Percentiles rank a stretch among this genome's conserved stretches.
These are phyloP conservation scores for Syrrhaptes paradoxus DNA, from an alignment of 2,113 vertebrate species.

Conservation along the genomic window DNA sequence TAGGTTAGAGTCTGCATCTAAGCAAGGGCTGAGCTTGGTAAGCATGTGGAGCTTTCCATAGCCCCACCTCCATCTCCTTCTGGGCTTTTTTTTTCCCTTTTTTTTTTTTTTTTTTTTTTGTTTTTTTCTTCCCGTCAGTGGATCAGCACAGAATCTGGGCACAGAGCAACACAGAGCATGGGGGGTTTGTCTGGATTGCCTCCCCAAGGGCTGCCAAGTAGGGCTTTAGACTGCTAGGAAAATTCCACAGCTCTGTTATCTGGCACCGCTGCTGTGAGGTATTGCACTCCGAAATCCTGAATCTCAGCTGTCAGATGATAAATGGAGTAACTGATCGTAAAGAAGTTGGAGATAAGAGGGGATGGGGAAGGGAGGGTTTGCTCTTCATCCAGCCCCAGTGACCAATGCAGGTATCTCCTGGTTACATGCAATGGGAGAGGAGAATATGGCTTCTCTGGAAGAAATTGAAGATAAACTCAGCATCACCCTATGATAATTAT, in stretches of 20 bases:
- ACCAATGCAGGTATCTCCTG: not conserved
- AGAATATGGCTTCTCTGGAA: not conserved
- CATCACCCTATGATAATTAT: not conserved
- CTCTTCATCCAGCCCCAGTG: not conserved
- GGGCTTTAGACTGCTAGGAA: not conserved
- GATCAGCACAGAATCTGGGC: not conserved
- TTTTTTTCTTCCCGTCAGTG: no score
- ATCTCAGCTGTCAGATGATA: not conserved
- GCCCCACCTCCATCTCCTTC: not conserved
- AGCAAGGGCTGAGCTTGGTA: not conserved
- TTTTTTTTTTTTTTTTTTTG: no score
- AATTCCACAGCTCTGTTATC: not conserved
- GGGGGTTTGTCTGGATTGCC: not conserved
- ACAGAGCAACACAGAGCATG: not conserved
- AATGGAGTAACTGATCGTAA: not conserved
- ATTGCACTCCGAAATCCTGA: not conserved
- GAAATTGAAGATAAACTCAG: not conserved
- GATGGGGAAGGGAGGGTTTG: not conserved
- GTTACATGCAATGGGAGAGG: not conserved
- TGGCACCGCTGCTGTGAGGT: not conserved
- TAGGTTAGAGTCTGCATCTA: constrained; percentile 34
- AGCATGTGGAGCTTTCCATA: not conserved
- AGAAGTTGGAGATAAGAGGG: not conserved
- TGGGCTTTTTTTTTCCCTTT: not conserved
- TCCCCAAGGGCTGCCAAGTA: not conserved